phyloP scores from a whole-genome alignment of 2,113 vertebrate genomes.

The Grammomys dolichurus region DNA sequence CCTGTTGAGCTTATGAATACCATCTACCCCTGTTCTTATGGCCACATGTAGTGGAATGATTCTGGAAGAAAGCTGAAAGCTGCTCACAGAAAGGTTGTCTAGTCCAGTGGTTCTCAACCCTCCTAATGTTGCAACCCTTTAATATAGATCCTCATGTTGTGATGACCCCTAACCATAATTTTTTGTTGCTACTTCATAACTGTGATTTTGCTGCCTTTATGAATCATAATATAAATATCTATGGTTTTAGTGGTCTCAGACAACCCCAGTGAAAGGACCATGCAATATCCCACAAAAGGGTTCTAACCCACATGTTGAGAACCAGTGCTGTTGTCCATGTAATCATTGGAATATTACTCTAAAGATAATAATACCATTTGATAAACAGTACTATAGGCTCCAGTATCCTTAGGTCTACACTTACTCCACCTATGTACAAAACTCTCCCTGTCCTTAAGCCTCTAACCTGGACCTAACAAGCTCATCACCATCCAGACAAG shows the following conservation, averaged over 20 bases:
- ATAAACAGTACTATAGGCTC: neutral
- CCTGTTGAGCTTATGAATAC: slow-evolving; percentile 40
- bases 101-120: neutral
- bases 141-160: neutral
- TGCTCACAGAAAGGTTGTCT: neutral
- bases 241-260: neutral
- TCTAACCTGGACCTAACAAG: neutral
- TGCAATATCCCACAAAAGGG: neutral
- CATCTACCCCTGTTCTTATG: neutral
- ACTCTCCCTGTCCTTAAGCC: neutral
- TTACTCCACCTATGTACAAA: neutral
- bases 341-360: neutral
- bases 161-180: neutral
- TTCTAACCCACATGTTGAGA: neutral
- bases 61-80: slow-evolving; percentile 17
- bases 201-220: neutral
- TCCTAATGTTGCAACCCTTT: neutral
- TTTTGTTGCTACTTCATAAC: neutral
- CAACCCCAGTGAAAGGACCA: neutral
- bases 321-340: neutral
- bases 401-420: neutral
- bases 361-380: neutral
- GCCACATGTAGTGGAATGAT: neutral
- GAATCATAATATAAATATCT: neutral
- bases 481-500: neutral